Conservation (phyloP, 2,797 vertebrate species). For the Euthynnus affinis region DNA sequence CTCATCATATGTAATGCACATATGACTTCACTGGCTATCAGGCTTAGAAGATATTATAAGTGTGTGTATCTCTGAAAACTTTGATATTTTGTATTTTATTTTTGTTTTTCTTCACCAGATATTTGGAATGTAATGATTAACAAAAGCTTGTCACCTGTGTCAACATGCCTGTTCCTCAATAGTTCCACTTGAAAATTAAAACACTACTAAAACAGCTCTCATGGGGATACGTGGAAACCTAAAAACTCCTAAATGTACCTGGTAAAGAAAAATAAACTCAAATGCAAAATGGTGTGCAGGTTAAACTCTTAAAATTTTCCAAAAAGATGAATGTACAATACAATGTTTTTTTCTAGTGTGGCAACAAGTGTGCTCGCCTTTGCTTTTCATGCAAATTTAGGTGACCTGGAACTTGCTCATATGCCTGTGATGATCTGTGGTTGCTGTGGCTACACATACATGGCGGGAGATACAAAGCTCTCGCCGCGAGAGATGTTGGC, state of each 20-base stretch:
- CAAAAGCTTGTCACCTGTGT: neutral
- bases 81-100: neutral
- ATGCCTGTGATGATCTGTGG: neutral
- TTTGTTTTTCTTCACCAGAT: neutral
- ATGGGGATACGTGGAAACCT: neutral
- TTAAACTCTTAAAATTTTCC: neutral
- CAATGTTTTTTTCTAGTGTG: neutral
- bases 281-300: neutral
- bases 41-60: constrained; percentile 12
- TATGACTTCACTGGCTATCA: constrained; percentile 39
- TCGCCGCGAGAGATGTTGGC: constrained; percentile 78
- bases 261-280: constrained; percentile 8
- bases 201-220: neutral
- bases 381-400: constrained; percentile 58
- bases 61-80: neutral
- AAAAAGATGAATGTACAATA: constrained; percentile 9
- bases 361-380: constrained; percentile 39
- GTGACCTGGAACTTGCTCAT: constrained; percentile 56
- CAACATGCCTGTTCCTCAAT: neutral
- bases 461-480: constrained; percentile 84
- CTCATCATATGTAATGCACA: constrained; percentile 35
- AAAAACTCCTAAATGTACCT: neutral
- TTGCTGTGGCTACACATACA: constrained; percentile 80
- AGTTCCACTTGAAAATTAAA: neutral
- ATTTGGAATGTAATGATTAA: constrained; percentile 5